Percentiles rank a stretch among this genome's conserved stretches.
These are phyloP conservation scores for Meta bourneti DNA, from an alignment of 2,888 invertebrate genomes.

Conservation along the genomic window DNA sequence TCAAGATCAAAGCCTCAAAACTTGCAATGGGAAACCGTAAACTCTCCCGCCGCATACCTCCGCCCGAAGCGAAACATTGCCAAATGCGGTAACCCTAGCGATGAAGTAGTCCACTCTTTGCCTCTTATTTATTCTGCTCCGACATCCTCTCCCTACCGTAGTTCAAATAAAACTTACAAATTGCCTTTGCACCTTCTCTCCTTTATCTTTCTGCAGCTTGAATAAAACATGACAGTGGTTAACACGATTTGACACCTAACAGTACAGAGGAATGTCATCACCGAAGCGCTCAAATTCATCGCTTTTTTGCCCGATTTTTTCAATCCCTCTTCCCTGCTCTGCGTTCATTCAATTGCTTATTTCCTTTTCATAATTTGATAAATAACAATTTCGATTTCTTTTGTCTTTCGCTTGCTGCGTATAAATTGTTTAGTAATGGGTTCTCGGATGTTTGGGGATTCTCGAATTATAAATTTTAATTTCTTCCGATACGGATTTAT, in stretches of 20 bases:
- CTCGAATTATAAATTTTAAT: background rate
- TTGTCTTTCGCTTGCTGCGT: background rate
- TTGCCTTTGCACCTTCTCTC: conserved; percentile 72
- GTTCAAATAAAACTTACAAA: conserved; percentile 74
- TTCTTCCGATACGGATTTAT: background rate
- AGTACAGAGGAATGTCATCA: conserved; percentile 60
- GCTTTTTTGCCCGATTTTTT: conserved; percentile 31
- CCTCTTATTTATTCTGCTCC: conserved; percentile 67
- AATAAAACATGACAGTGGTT: conserved; percentile 74
- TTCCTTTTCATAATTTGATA: conserved; percentile 39
- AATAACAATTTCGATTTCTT: conserved; percentile 37
- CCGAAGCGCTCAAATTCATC: conserved; percentile 42
- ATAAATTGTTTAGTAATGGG: background rate
- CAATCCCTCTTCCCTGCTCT: conserved; percentile 5
- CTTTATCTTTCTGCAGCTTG: conserved; percentile 56
- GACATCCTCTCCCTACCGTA: conserved; percentile 44
- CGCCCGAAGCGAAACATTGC: conserved; percentile 36
- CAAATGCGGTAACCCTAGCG: conserved; percentile 62
- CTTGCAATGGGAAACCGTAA: background rate
- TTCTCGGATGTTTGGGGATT: background rate
- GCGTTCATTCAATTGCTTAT: conserved; percentile 6
- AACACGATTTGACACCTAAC: conserved; percentile 75
- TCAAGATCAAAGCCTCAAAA: too few species aligned
- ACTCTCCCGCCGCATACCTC: background rate
- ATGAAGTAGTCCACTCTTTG: conserved; percentile 49